Conservation (phyloP, 2,113 vertebrate genomes). For the Sphyrna mokarran region DNA sequence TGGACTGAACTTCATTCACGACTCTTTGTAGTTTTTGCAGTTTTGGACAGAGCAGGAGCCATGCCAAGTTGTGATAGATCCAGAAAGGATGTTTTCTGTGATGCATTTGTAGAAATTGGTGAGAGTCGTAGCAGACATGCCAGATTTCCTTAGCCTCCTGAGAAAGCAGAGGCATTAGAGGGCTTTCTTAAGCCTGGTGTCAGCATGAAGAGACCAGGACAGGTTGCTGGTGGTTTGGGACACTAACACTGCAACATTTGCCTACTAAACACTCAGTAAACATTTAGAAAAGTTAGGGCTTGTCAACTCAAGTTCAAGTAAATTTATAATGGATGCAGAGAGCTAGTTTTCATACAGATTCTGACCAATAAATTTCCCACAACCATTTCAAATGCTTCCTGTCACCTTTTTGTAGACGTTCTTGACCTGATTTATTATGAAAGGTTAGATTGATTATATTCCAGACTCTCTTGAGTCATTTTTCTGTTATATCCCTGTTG, state of each 20-base stretch:
- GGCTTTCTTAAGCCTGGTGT: no score
- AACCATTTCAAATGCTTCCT: neutral
- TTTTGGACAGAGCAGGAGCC: no score
- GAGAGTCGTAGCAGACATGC: no score
- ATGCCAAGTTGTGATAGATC: no score
- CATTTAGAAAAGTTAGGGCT: neutral
- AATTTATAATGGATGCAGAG: neutral
- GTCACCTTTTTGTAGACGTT: neutral
- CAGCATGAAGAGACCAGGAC: no score
- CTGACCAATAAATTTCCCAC: neutral
- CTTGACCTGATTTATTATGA: neutral
- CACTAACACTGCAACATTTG: neutral
- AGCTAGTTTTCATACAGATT: neutral
- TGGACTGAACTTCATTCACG: no score
- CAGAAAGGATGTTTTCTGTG: no score
- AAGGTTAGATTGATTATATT: neutral
- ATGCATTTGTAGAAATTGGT: no score
- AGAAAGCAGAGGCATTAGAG: no score
- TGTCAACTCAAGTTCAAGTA: neutral
- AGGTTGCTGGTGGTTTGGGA: no score
- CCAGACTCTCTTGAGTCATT: neutral
- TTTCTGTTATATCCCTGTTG: neutral
- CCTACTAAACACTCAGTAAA: neutral
- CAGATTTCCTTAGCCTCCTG: no score
- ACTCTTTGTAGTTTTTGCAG: no score